A percentile compares a stretch with the other conserved stretches of the same genome.
Evolutionary conservation across 2,888 invertebrate species (phyloP).

Genomic region (Crepidodera aurea): DNA sequence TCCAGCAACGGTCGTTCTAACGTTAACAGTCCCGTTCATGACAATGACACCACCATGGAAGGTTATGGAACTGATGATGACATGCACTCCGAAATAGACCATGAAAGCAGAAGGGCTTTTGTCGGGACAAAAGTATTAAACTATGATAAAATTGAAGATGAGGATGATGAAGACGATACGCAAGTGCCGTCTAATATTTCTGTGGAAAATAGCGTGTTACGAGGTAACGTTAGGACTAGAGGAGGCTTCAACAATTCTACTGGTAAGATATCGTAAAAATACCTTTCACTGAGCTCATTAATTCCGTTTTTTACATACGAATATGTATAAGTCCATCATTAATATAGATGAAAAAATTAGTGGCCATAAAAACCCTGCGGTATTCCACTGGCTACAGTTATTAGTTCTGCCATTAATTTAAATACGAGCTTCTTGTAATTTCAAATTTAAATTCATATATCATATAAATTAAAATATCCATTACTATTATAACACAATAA

Average conservation of each 20-base stretch:
- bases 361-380: neutral
- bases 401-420: too few species aligned
- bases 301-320: neutral
- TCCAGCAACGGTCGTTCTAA: constrained; percentile 9
- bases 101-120: constrained; percentile 35
- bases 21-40: constrained; percentile 12
- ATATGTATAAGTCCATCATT: neutral
- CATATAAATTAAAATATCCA: too few species aligned
- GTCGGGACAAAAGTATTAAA: constrained; percentile 8
- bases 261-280: constrained; percentile 28
- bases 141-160: constrained; percentile 41
- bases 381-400: too few species aligned
- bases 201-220: constrained; percentile 28
- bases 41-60: constrained; percentile 44
- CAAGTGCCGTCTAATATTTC: constrained; percentile 44
- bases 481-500: too few species aligned
- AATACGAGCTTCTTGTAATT: too few species aligned
- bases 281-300: too few species aligned
- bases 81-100: constrained; percentile 33
- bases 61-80: constrained; percentile 56
- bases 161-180: constrained; percentile 47
- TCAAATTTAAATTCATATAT: too few species aligned
- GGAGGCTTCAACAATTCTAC: constrained; percentile 23
- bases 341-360: too few species aligned
- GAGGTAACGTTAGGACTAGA: constrained; percentile 29